A percentile compares a stretch with the other conserved stretches of the same genome.
Conservation (phyloP, 1,140 invertebrate genomes). For the Dendrolimus punctatus region DNA sequence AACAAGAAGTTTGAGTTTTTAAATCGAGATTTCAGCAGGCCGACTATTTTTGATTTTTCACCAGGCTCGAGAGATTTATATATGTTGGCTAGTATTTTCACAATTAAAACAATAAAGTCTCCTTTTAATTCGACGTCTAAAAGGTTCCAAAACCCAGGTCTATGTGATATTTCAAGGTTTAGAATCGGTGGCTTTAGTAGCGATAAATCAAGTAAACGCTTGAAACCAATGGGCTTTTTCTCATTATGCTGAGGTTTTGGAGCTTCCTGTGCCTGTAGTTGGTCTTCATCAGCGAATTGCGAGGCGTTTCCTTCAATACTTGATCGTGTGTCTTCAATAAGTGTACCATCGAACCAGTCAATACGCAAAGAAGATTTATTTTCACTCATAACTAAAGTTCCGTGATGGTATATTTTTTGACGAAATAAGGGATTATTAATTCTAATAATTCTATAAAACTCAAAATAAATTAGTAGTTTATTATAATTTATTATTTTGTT, state of each 20-base stretch:
- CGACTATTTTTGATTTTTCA: constrained; percentile 43
- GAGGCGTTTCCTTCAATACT: constrained; percentile 17
- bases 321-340: constrained; percentile 39
- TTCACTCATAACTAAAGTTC: constrained; percentile 19
- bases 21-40: constrained; percentile 39
- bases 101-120: constrained; percentile 56
- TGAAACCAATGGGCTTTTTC: constrained; percentile 56
- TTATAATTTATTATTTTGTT: constrained; percentile 8
- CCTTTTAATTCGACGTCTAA: constrained; percentile 44
- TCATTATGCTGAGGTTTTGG: constrained; percentile 28
- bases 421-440: not conserved
- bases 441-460: not conserved
- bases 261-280: constrained; percentile 8
- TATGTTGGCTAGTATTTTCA: constrained; percentile 43
- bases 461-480: not conserved
- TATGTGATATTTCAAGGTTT: constrained; percentile 41
- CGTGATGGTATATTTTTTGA: not conserved
- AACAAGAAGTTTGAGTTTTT: constrained; percentile 44
- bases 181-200: constrained; percentile 31
- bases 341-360: constrained; percentile 62
- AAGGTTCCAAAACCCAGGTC: constrained; percentile 56
- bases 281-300: constrained; percentile 36
- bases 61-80: constrained; percentile 40
- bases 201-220: constrained; percentile 45
- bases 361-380: constrained; percentile 40